These are phyloP conservation scores for Craseonycteris thonglongyai DNA, from an alignment of 2,113 vertebrate genomes.

Conservation along the genomic window DNA sequence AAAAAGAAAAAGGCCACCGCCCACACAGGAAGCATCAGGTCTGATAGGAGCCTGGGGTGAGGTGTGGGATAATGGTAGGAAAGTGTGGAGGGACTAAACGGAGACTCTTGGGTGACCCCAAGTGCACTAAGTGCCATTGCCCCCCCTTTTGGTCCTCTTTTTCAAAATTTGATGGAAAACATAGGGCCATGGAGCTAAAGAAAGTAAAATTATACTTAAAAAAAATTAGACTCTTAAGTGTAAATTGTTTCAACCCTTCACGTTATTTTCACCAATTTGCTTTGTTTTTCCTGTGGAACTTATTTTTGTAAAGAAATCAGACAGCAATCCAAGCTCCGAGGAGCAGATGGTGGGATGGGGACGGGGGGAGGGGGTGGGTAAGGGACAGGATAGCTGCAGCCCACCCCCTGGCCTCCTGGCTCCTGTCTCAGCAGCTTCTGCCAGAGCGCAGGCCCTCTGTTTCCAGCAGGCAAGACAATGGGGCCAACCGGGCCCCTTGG, in stretches of 20 bases:
- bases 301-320: slow-evolving; percentile 26
- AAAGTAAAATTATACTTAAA: background rate
- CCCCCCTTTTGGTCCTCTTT: background rate
- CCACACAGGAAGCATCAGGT: background rate
- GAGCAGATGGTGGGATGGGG: background rate
- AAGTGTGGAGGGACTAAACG: background rate
- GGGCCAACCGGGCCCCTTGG: background rate
- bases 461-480: background rate
- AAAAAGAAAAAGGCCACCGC: background rate
- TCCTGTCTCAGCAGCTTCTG: background rate
- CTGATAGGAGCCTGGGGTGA: background rate
- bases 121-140: background rate
- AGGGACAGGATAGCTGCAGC: background rate
- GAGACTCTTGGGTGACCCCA: background rate
- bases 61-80: background rate
- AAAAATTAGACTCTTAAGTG: background rate
- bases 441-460: background rate
- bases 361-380: background rate
- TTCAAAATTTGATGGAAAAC: slow-evolving; percentile 26
- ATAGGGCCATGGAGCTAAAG: background rate
- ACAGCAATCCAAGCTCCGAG: background rate
- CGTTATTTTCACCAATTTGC: background rate
- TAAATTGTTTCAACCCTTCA: background rate
- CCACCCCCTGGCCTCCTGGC: background rate
- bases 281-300: slow-evolving; percentile 17